phyloP scores from a whole-genome alignment of 2,797 vertebrate genomes.

The Sebastes iracundus region DNA sequence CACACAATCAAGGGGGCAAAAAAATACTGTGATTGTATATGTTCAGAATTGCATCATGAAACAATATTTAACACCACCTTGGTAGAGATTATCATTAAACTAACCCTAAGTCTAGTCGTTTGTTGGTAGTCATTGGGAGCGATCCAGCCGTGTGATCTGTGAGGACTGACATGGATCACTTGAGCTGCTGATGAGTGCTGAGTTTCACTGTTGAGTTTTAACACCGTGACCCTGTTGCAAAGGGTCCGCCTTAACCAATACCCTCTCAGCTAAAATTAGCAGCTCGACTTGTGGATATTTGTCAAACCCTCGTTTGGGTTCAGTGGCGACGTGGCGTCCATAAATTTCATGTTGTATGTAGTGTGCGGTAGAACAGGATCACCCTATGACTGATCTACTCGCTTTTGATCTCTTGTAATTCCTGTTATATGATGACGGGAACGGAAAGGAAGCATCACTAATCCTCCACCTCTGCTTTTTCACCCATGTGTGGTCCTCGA shows the following conservation, averaged over 20 bases:
- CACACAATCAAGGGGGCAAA: background rate
- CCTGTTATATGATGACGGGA: conserved; percentile 34
- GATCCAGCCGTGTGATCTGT: conserved; percentile 43
- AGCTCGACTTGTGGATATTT: conserved; percentile 58
- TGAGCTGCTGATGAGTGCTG: conserved; percentile 60
- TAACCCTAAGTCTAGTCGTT: background rate
- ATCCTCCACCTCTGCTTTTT: conserved; percentile 32
- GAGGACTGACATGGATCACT: conserved; percentile 48
- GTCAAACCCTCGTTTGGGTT: conserved; percentile 53
- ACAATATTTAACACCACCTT: background rate
- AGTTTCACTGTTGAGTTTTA: conserved; percentile 72
- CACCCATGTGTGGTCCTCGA: background rate
- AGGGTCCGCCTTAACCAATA: conserved; percentile 49
- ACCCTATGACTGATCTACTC: background rate
- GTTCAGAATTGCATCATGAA: background rate
- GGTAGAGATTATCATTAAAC: background rate
- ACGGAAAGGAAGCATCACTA: conserved; percentile 25
- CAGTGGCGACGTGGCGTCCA: conserved; percentile 32
- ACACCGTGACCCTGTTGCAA: conserved; percentile 58
- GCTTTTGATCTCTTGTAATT: conserved; percentile 42
- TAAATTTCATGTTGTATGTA: conserved; percentile 30
- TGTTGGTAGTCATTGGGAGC: conserved; percentile 11
- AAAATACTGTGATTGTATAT: background rate
- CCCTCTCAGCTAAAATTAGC: conserved; percentile 70
- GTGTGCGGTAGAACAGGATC: conserved; percentile 1